Evolutionary conservation across 37 sponge, comb jelly and placozoan species (phyloP), one percentile per base, ranked within the genome.

Genomic region (Halichondria panicea): DNA sequence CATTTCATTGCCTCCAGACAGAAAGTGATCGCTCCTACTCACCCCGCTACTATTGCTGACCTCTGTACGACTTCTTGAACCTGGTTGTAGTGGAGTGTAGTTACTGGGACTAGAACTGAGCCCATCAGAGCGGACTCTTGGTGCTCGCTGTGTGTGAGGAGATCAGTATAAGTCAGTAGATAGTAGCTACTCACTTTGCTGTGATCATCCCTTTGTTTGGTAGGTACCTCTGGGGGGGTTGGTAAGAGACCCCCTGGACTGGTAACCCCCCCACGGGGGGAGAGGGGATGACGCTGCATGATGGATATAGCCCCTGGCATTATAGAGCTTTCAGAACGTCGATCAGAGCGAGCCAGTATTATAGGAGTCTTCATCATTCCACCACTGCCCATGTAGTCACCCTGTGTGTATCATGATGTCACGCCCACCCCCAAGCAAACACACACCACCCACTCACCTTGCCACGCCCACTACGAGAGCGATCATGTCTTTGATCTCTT

Each of bases 221-320:
- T 28, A 48, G 13, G 15, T 48, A 48, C 11, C 50, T 13, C 53
- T 36, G n/a, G 37, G 55, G 61, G n/a, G 6, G 60, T 31, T 18
- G 24, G 37, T 24, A 4, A 24, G 59, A 36, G 28, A 21, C 69
- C 38, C 4, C 34, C 25, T 22, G 46, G 54, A 55, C 41, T 22
- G 22, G 63, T 27, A 12, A 45, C 15, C 22, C 36, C 12, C n/a
- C 21, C 52, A 37, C 34, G 48, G 28, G 61, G 33, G 32, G 27
- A 32, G 3, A 43, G 8, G 1, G 61, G 2, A 2, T 11, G 2
- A 70, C 89, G 55, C 32, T 73, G 84, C 68, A 89, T 89, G 50
- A 89, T 89, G 55, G 89, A 77, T 6, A 89, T 68, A 2, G 79
- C 79, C 42, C 89, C 89, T 1, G 87, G 87, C 2, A 71, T 57